Percentiles rank a stretch among this genome's conserved stretches.
Evolutionary conservation across 2,797 vertebrate species (phyloP).

Genomic region (Xyrichtys novacula): DNA sequence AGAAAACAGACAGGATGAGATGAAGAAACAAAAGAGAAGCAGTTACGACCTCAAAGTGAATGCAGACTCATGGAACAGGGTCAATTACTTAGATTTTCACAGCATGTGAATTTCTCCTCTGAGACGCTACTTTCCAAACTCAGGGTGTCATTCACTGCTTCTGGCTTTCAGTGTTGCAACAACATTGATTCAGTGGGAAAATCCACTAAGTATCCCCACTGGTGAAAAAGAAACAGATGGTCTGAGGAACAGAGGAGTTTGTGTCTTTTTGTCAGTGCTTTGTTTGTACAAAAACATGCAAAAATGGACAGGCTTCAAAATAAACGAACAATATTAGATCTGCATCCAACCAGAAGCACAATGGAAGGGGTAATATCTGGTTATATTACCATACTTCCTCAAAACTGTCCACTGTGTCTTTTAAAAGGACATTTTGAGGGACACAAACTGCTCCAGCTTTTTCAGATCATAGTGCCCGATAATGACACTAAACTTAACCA

Average conservation of each 20-base stretch:
- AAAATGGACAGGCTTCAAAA: conserved; percentile 31
- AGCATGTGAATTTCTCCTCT: conserved; percentile 13
- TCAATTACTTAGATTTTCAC: conserved; percentile 14
- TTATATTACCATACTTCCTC: background rate
- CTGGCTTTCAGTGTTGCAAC: conserved; percentile 37
- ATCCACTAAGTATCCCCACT: conserved; percentile 47
- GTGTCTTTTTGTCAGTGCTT: conserved; percentile 15
- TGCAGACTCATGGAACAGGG: conserved; percentile 6
- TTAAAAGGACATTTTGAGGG: conserved; percentile 33
- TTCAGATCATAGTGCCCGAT: conserved; percentile 8
- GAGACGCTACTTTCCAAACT: conserved; percentile 7
- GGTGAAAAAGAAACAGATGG: conserved; percentile 61
- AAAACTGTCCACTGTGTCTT: background rate
- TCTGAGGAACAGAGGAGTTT: conserved; percentile 35
- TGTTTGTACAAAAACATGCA: conserved; percentile 25
- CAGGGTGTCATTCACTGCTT: background rate
- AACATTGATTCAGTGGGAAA: conserved; percentile 42
- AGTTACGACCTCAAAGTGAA: background rate
- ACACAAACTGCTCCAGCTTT: background rate
- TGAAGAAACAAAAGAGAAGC: background rate
- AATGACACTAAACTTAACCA: conserved; percentile 2
- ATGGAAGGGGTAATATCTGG: background rate
- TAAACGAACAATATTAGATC: conserved; percentile 2
- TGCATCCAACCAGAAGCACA: background rate
- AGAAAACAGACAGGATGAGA: no score